Evolutionary conservation across 2,113 vertebrate genomes (phyloP).

Genomic region (Poecile atricapillus): DNA sequence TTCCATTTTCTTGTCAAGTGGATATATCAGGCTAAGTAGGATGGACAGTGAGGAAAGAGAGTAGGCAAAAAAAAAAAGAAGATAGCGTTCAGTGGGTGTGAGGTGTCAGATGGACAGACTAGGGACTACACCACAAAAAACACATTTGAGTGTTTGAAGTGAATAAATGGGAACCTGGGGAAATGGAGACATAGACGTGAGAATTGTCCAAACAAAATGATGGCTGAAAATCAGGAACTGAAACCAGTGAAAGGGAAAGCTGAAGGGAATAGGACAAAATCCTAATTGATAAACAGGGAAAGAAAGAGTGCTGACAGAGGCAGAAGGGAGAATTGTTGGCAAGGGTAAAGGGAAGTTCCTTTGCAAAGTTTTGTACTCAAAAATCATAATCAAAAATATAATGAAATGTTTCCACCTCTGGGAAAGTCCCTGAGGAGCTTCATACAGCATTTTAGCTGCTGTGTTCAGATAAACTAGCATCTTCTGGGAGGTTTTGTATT

Average conservation of each 20-base stretch:
- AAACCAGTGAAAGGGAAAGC: not conserved
- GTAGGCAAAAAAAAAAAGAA: not conserved
- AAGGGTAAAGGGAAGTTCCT: not conserved
- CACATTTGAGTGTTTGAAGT: not conserved
- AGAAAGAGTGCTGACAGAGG: not conserved
- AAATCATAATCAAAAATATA: not conserved
- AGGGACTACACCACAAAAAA: not conserved
- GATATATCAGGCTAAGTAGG: not conserved
- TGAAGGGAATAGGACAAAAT: not conserved
- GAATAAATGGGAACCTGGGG: not conserved
- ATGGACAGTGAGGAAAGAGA: not conserved
- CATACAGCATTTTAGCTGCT: not conserved
- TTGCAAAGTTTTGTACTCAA: not conserved
- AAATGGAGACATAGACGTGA: not conserved
- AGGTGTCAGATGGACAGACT: not conserved
- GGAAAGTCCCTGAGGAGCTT: not conserved
- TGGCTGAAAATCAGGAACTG: not conserved
- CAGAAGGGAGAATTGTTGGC: not conserved
- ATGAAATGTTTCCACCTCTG: not conserved
- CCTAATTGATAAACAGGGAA: not conserved
- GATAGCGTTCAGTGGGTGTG: not conserved
- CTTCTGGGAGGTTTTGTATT: not conserved
- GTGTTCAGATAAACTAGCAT: not conserved
- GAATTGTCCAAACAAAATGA: not conserved
- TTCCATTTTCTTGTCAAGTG: not conserved